These are phyloP conservation scores for Ruditapes philippinarum DNA, from an alignment of 1,140 invertebrate species.

Conservation along the genomic window DNA sequence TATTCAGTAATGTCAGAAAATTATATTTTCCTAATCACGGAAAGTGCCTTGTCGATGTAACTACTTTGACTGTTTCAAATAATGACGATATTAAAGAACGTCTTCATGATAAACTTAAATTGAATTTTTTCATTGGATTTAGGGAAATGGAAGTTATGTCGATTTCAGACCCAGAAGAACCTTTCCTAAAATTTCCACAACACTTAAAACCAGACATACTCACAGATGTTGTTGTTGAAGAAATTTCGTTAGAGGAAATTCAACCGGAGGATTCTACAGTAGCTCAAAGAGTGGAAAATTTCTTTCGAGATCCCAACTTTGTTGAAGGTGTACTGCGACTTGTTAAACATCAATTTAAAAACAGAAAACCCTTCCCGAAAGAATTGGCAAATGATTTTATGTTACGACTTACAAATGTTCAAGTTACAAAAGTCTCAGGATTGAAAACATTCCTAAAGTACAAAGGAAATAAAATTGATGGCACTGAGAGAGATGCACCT, in stretches of 20 bases:
- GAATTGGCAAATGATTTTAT: neutral
- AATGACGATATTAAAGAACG: slow-evolving; percentile 15
- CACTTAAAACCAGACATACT: slow-evolving; percentile 32
- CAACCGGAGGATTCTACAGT: neutral
- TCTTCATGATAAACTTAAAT: neutral
- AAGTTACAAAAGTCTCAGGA: neutral
- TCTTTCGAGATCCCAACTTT: neutral
- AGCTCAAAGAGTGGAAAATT: neutral
- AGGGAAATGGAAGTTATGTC: slow-evolving; percentile 14
- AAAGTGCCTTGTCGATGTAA: neutral
- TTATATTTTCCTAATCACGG: slow-evolving; percentile 17
- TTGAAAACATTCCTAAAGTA: slow-evolving; percentile 16
- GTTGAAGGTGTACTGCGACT: neutral
- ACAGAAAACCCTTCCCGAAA: neutral
- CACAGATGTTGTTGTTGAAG: slow-evolving; percentile 1
- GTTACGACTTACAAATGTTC: neutral
- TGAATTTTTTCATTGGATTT: slow-evolving; percentile 54
- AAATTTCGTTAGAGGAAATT: neutral
- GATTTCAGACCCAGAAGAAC: neutral
- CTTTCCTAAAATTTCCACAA: slow-evolving; percentile 1
- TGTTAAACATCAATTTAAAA: slow-evolving; percentile 18
- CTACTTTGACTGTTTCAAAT: slow-evolving; percentile 27
- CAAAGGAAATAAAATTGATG: neutral
- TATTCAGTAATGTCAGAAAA: neutral
- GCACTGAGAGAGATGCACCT: neutral